Base-by-base conservation (phyloP, 2,113 vertebrate genomes). In the Hippocampus zosterae region DNA sequence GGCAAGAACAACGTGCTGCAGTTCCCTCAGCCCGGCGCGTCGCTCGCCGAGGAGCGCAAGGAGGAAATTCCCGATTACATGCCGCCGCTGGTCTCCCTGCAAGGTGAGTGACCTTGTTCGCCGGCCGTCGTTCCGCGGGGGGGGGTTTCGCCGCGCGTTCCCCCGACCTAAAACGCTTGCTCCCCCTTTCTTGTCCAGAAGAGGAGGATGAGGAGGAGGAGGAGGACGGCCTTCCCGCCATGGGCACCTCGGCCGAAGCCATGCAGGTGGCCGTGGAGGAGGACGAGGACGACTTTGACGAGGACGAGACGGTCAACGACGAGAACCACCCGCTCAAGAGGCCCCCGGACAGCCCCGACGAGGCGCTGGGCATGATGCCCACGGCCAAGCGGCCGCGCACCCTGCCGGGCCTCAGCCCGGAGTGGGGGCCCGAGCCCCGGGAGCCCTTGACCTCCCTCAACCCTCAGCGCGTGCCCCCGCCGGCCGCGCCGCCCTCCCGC, bases 1-100 rank as follows among this genome's bases (percentile, higher is more conserved):
- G 94, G 92, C 91, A 99, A 99, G 91, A 98, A 97, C 92, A 99
- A 97, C 72, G 92, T 97, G 59, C 93, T 99, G 66, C 97, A 98
- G 84, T 99, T 99, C 88, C 97, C 97, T 33, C 94, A 93, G 66
- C 91, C 94, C 0, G 95, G 95, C 92, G 94, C 84, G 87, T 92
- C 94, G 81, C 94, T 97, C 85, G 92, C 92, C 0, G 96, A 95
- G 65, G 97, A 98, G 78, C 95, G 95, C 79, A 97, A 95, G 87
- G 97, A 99, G 63, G 95, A 98, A 83, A 96, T 99, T 90, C 96
- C 95, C 3, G 95, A 98, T 68, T 93, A 98, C 75, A 79, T 99
- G 90, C 97, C 97, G 19, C 95, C 95, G 1, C 93, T 99, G 42
- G 94, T 98, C 82, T 98, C 97, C 65, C 93, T 97, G 84, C 97